Conservation (phyloP, 2,113 vertebrate genomes). For the Sphyrna mokarran region DNA sequence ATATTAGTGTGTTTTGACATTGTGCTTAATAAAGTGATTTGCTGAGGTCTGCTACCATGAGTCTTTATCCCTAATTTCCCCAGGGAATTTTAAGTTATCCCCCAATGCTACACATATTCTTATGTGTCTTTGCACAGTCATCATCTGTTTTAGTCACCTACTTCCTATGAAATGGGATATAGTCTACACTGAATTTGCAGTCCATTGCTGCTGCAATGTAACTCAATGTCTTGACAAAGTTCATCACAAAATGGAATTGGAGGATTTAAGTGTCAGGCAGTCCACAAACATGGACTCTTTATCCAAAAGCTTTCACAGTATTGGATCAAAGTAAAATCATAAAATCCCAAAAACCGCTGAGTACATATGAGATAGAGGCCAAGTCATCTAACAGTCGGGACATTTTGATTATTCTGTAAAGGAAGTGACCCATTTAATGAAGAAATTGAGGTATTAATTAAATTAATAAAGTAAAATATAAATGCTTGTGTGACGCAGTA, state of each 20-base stretch:
- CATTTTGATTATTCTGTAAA: neutral
- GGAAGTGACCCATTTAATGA: too few species aligned
- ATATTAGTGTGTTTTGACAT: neutral
- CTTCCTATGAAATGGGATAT: neutral
- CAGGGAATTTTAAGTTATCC: neutral
- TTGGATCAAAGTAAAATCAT: neutral
- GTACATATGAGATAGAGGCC: neutral
- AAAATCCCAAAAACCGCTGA: neutral
- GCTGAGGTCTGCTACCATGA: neutral
- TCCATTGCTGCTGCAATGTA: neutral
- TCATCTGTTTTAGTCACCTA: too few species aligned
- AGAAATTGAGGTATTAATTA: too few species aligned
- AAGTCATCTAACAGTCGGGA: neutral
- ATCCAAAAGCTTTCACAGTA: neutral
- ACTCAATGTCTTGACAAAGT: neutral
- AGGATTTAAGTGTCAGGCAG: neutral
- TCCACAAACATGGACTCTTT: neutral
- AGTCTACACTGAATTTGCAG: neutral
- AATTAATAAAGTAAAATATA: too few species aligned
- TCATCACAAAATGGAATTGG: neutral
- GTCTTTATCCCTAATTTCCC: neutral
- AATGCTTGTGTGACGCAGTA: too few species aligned
- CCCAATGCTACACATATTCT: neutral
- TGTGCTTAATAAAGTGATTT: neutral
- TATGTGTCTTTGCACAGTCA: neutral